Evolutionary conservation across 2,113 vertebrate genomes (phyloP).

Genomic region (Osmerus eperlanus): DNA sequence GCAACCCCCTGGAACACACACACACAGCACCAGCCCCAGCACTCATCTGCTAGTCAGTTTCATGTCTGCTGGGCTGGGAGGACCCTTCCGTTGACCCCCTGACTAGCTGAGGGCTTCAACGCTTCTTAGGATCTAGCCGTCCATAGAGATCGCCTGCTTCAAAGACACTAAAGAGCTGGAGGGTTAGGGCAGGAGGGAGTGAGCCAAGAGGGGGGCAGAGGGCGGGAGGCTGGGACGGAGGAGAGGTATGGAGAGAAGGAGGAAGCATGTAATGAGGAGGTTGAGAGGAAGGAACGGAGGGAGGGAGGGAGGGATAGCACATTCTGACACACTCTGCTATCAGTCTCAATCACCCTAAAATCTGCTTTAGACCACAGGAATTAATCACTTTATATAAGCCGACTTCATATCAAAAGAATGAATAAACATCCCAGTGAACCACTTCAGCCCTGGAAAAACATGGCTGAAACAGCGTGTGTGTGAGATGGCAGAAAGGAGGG

Average conservation of each 20-base stretch:
- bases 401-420: slow-evolving; percentile 33
- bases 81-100: slow-evolving; percentile 23
- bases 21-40: slow-evolving; percentile 5
- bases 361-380: slow-evolving; percentile 1
- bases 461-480: slow-evolving; percentile 11
- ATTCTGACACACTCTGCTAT: no score
- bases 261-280: background rate
- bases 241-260: no score
- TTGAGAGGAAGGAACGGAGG: background rate
- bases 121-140: background rate
- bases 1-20: slow-evolving; percentile 4
- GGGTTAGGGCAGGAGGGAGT: background rate
- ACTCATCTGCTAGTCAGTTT: slow-evolving; percentile 26
- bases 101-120: slow-evolving; percentile 2
- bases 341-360: slow-evolving; percentile 19
- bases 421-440: slow-evolving; percentile 9
- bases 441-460: slow-evolving; percentile 17
- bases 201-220: background rate
- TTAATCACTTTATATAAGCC: slow-evolving; percentile 24
- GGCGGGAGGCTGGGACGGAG: no score
- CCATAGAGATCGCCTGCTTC: slow-evolving; percentile 13
- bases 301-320: background rate
- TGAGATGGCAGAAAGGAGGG: background rate
- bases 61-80: slow-evolving; percentile 16
- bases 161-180: background rate